These are phyloP conservation scores for Epinephelus coioides DNA, from an alignment of 2,797 vertebrate genomes.

Conservation along the genomic window DNA sequence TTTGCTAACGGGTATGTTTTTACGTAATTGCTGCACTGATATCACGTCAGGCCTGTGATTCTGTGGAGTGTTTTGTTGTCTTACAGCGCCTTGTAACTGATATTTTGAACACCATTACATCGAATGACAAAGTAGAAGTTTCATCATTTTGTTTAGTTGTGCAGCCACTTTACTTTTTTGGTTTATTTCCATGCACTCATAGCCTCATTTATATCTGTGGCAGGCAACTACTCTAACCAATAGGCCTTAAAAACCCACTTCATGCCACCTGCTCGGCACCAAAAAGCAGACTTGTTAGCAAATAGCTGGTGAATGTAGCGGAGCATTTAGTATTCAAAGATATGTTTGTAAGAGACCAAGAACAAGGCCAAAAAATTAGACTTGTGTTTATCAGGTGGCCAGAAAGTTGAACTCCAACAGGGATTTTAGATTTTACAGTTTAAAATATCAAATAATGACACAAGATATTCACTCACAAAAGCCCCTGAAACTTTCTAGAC, in stretches of 20 bases:
- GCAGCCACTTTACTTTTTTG: too few relatives aligned
- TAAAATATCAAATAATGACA: too few relatives aligned
- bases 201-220: not conserved
- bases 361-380: not conserved
- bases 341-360: not conserved
- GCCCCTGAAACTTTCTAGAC: too few relatives aligned
- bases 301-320: not conserved
- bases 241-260: not conserved
- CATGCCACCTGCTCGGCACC: not conserved
- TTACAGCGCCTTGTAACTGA: not conserved
- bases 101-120: too few relatives aligned
- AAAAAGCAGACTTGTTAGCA: not conserved
- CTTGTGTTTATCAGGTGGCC: too few relatives aligned
- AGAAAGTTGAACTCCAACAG: too few relatives aligned
- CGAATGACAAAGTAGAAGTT: too few relatives aligned
- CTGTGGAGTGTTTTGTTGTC: conserved; percentile 8
- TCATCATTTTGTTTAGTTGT: too few relatives aligned
- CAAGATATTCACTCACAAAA: too few relatives aligned
- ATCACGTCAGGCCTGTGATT: not conserved
- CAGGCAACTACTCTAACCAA: not conserved
- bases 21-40: not conserved
- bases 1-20: not conserved
- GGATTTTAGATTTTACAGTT: too few relatives aligned
- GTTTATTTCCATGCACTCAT: too few relatives aligned
- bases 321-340: not conserved